Evolutionary conservation across 2,113 vertebrate species (phyloP), one percentile per base, ranked within the genome.

Genomic region (Neotoma lepida): DNA sequence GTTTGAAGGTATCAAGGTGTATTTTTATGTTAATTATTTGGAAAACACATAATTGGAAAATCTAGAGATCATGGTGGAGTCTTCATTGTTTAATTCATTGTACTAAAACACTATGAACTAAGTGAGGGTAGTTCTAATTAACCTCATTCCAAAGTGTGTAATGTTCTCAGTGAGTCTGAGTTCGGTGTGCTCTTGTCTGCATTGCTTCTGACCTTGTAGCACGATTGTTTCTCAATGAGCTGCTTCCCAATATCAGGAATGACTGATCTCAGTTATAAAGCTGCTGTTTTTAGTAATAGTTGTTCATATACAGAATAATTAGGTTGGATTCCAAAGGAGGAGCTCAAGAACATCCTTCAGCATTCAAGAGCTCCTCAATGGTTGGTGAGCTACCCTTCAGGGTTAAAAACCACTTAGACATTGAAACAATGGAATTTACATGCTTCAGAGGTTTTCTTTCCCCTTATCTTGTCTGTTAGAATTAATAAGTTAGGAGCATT

Each of bases 371-470:
- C 17, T 97, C 51, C 97, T 97, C 96, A 73, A 68, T 88, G 0
- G 20, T 77, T 91, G 90, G 93, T 81, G 78, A 88, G 68, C 44
- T 76, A 85, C 95, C 86, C 70, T 58, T 86, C 91, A 94, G 98
- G 96, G 96, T 98, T 92, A 97, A 97, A 86, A 96, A 71, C 73
- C 90, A 93, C 90, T 96, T 90, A 89, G 49, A 89, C 95, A 97
- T 97, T 93, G 93, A 98, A 97, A 98, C 97, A 97, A 96, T 96
- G 94, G 95, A 91, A 97, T 98, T 98, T 97, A 96, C 96, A 98
- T 98, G 97, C 98, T 96, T 97, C 97, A 97, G 97, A 97, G 97
- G 84, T 95, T 98, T 98, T 78, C 97, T 96, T 96, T 97, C 93
- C 96, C 95, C 95, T 98, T 97, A 97, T 98, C 98, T 98, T 97